Conservation (phyloP, 1,140 invertebrate genomes). For the Drosophila nigrodunni region DNA sequence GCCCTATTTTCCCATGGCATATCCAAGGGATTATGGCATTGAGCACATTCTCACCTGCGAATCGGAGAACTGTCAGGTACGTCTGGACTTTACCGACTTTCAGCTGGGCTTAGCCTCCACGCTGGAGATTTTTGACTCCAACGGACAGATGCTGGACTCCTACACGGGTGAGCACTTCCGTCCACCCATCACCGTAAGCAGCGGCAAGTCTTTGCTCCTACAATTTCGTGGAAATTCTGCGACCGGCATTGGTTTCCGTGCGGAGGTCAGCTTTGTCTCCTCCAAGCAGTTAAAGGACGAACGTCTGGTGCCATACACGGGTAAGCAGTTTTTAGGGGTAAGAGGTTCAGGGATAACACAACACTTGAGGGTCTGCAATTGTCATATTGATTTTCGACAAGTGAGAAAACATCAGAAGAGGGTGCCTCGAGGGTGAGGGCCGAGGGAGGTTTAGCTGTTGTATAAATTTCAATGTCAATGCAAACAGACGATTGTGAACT, state of each 20-base stretch:
- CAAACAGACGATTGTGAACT: slow-evolving; percentile 55
- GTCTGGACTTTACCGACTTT: slow-evolving; percentile 90
- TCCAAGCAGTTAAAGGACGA: slow-evolving; percentile 86
- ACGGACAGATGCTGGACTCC: slow-evolving; percentile 88
- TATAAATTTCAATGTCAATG: slow-evolving; percentile 72
- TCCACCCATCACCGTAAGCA: slow-evolving; percentile 88
- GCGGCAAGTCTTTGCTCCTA: slow-evolving; percentile 88
- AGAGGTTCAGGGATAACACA: slow-evolving; percentile 1
- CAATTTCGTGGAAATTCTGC: slow-evolving; percentile 90
- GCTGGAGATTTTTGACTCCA: slow-evolving; percentile 91
- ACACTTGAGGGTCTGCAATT: slow-evolving; percentile 75
- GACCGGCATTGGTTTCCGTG: slow-evolving; percentile 89
- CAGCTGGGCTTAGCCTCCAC: slow-evolving; percentile 89
- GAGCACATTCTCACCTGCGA: slow-evolving; percentile 88
- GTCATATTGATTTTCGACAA: slow-evolving; percentile 67
- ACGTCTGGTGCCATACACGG: slow-evolving; percentile 86
- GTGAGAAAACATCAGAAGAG: background rate
- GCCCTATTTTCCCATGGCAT: slow-evolving; percentile 89
- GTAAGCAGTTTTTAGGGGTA: slow-evolving; percentile 66
- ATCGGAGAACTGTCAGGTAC: slow-evolving; percentile 86
- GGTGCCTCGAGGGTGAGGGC: background rate
- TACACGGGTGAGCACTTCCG: slow-evolving; percentile 89
- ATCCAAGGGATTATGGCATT: slow-evolving; percentile 89
- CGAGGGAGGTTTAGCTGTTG: slow-evolving; percentile 1
- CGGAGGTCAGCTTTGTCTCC: slow-evolving; percentile 88